Base-by-base conservation (phyloP, 2,797 vertebrate genomes). In the Ibycter americanus region DNA sequence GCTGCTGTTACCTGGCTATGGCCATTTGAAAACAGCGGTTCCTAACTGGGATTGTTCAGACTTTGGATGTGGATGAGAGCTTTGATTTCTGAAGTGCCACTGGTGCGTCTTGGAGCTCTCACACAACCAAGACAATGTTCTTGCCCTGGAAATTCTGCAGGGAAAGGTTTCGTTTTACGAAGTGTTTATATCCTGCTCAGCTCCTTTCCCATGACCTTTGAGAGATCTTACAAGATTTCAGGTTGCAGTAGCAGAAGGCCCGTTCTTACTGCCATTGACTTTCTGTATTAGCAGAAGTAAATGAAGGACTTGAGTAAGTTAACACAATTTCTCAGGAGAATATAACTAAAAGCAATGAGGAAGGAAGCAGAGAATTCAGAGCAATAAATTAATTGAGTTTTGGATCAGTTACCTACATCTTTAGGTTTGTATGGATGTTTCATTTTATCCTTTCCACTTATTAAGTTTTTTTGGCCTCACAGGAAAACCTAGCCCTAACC, bases 61-160 rank as follows among this genome's bases (percentile, higher is more conserved):
- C n/a, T 92, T 90, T 29, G 55, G 29, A n/a, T 80, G 38, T 63
- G 42, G 34, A 59, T n/a, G 27, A 66, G 12, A 49, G 29, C 32
- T 62, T 27, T 58, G 34, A 73, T 59, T 89, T 77, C 67, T 83
- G 82, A 82, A 89, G 59, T 29, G 44, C 12, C 25, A 49, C 9
- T 46, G 25, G 19, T 51, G 20, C 0, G 0, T 14, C 0, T 12
- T 49, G 42, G 52, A 65, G 9, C 46, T 68, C 3, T 2, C 15
- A 44, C 10, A 34, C 6, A 83, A 31, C 18, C 6, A 23, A 74
- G 38, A 19, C 22, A 18, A 18, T 11, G 4, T 40, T 61, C n/a
- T 49, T 74, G 14, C 56, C 20, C n/a, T 49, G 36, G 26, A 83
- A 90, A 87, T 27, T 54, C 19, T 92, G 5, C 17, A 61, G 47